Percentiles rank a stretch among this genome's conserved stretches.
These are phyloP conservation scores for Melipona beecheii DNA, from an alignment of 2,888 invertebrate genomes.

Conservation along the genomic window DNA sequence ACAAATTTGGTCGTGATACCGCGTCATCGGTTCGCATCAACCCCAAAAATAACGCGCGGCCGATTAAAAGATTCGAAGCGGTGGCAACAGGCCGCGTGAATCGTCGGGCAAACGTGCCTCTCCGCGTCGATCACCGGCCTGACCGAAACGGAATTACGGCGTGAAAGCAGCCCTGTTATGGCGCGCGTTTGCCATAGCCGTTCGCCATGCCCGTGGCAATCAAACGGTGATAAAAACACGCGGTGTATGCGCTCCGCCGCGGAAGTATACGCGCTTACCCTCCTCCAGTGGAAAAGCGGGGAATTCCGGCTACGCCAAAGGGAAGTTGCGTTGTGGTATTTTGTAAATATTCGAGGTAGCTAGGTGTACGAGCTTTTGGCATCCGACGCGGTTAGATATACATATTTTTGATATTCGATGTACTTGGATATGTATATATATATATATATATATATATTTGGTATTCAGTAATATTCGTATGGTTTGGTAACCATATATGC, in stretches of 20 bases:
- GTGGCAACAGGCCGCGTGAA: background rate
- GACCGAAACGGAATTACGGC: slow-evolving; percentile 42
- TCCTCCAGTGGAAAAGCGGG: background rate
- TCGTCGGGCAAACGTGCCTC: background rate
- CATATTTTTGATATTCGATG: too few relatives aligned
- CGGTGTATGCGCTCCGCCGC: background rate
- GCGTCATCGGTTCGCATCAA: slow-evolving; percentile 65
- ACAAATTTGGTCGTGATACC: background rate
- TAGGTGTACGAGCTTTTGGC: too few relatives aligned
- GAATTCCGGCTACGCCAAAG: background rate
- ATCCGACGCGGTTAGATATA: too few relatives aligned
- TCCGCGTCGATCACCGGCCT: slow-evolving; percentile 8
- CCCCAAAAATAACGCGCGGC: slow-evolving; percentile 63
- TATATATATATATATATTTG: too few relatives aligned
- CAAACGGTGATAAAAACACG: slow-evolving; percentile 10
- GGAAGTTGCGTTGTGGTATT: background rate
- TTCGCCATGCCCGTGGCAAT: slow-evolving; percentile 1
- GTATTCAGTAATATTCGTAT: too few relatives aligned
- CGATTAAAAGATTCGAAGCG: background rate
- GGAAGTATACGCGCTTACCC: background rate
- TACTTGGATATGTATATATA: too few relatives aligned
- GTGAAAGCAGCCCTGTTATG: slow-evolving; percentile 20
- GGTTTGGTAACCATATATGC: too few relatives aligned
- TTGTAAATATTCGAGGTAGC: background rate
- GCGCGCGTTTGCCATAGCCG: background rate